These are phyloP conservation scores for Zoanthus solanderi DNA, from an alignment of 92 coral and sea anemone species.

Conservation along the genomic window DNA sequence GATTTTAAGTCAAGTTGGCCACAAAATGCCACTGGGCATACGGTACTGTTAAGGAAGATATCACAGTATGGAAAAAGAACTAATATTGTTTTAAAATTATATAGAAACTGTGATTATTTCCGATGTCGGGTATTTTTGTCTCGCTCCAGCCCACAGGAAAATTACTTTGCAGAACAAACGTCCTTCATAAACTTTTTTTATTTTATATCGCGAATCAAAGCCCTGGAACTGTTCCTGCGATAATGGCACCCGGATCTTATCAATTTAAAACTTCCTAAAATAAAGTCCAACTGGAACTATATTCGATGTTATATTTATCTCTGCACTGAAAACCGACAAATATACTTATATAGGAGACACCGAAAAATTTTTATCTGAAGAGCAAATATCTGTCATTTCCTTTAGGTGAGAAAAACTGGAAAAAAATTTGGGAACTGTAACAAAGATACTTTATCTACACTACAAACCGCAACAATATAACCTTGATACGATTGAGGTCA, in stretches of 20 bases:
- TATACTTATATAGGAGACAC: not conserved
- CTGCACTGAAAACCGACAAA: not conserved
- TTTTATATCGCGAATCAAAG: no score
- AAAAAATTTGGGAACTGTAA: not conserved
- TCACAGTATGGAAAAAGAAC: no score
- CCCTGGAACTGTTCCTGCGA: no score
- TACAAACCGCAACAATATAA: not conserved
- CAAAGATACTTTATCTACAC: not conserved
- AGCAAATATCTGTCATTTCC: constrained; percentile 3
- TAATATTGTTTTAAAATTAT: no score
- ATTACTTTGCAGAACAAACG: not conserved
- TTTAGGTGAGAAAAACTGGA: not conserved
- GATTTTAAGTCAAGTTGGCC: no score
- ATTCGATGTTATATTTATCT: not conserved
- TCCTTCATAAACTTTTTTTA: not conserved
- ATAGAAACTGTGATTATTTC: not conserved
- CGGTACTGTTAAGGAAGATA: no score
- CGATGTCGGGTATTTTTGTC: constrained; percentile 3
- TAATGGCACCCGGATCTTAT: not conserved
- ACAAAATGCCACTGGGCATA: no score
- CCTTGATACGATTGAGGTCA: not conserved
- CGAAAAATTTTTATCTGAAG: not conserved
- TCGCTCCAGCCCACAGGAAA: not conserved
- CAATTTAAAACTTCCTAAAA: not conserved
- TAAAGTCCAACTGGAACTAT: not conserved